These are phyloP conservation scores for Notarius quadriscutis DNA, from an alignment of 2,113 vertebrate species.

Conservation along the genomic window DNA sequence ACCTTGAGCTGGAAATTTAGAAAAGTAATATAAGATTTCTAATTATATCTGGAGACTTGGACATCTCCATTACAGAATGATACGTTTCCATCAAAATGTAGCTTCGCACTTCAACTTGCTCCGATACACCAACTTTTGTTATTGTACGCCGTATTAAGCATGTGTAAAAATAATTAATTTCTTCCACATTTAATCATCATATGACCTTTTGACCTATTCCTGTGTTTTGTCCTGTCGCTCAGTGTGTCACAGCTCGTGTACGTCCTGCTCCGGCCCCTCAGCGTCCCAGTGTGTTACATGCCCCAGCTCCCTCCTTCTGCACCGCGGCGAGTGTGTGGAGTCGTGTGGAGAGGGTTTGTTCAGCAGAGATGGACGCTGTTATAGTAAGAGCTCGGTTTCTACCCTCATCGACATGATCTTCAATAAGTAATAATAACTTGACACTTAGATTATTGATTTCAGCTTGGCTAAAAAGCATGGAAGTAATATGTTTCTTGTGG, in stretches of 20 bases:
- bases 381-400: conserved; percentile 70
- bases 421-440: background rate
- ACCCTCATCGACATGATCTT: background rate
- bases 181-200: background rate
- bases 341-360: conserved; percentile 85
- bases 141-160: background rate
- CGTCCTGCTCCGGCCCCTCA: conserved; percentile 78
- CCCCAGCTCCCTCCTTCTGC: conserved; percentile 66
- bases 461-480: background rate
- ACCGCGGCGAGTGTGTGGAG: conserved; percentile 79
- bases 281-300: conserved; percentile 82
- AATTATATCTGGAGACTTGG: background rate
- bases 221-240: conserved; percentile 40
- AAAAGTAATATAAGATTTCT: background rate
- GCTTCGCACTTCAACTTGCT: background rate
- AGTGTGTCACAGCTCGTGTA: conserved; percentile 86
- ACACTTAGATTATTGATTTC: background rate
- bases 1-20: background rate
- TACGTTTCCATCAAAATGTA: background rate
- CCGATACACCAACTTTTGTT: background rate
- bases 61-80: background rate
- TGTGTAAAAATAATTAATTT: background rate
- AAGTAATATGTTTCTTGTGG: background rate
- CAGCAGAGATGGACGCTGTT: conserved; percentile 74
- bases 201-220: background rate